These are phyloP conservation scores for Gryon sp. DNA, from an alignment of 1,140 invertebrate genomes.

Conservation along the genomic window DNA sequence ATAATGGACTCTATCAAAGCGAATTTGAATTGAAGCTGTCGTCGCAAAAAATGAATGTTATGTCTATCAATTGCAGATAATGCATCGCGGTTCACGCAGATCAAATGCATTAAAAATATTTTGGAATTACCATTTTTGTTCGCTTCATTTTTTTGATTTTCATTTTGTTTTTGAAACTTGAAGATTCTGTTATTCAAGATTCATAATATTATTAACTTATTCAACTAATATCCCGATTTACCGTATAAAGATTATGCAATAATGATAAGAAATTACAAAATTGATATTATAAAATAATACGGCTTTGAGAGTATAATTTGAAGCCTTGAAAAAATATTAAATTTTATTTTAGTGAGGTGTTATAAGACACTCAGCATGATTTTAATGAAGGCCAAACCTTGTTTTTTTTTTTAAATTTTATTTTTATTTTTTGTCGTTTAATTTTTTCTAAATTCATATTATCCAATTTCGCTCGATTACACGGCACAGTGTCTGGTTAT, in stretches of 20 bases:
- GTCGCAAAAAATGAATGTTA: constrained; percentile 6
- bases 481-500: constrained; percentile 61
- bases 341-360: constrained; percentile 12
- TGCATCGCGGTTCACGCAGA: too few relatives aligned
- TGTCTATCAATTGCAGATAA: background rate
- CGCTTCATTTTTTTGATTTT: too few relatives aligned
- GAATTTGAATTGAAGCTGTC: constrained; percentile 1
- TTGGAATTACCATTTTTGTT: too few relatives aligned
- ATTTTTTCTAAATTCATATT: constrained; percentile 70
- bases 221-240: too few relatives aligned
- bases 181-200: too few relatives aligned
- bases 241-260: too few relatives aligned
- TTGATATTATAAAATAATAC: too few relatives aligned
- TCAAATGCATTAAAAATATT: too few relatives aligned
- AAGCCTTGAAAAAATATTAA: background rate
- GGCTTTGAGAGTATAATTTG: too few relatives aligned
- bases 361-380: constrained; percentile 7
- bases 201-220: too few relatives aligned
- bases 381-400: constrained; percentile 26
- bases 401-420: constrained; percentile 46
- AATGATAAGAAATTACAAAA: too few relatives aligned
- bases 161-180: too few relatives aligned
- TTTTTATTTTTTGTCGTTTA: constrained; percentile 4
- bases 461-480: constrained; percentile 75
- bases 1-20: constrained; percentile 13